Evolutionary conservation across 2,113 vertebrate species (phyloP), one percentile per base, ranked within the genome.

Genomic region (Passer montanus): DNA sequence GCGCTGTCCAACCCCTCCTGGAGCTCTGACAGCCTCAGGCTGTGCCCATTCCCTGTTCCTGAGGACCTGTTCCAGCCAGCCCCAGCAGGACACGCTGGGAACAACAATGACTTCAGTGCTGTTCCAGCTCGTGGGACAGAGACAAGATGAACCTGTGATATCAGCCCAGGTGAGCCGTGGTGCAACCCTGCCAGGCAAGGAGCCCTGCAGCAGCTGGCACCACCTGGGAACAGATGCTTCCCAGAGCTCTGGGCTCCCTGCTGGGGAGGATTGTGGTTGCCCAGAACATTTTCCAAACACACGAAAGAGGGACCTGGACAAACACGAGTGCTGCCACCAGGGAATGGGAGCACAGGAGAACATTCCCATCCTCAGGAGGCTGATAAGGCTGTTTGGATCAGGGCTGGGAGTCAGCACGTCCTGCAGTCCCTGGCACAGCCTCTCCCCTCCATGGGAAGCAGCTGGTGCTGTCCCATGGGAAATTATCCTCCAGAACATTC

Each of bases 171-270:
- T 10, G 74, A 46, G 3, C 39, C 50, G 2, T 0, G 39, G 18
- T 49, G 60, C 75, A 69, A 27, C 12, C 10, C n/a, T 18, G 15
- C 1, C 44, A n/a, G 23, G 76, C 30, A 41, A 0, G 33, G 33
- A 83, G 30, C 70, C 55, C 39, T 30, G 43, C 2, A 60, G 26
- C 50, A 69, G 35, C 70, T 59, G 72, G 44, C 55, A 78, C 13
- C 10, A 4, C 2, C 3, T 0, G 3, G 66, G 35, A 75, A 35
- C 59, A 43, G 41, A 23, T 0, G 1, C 39, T 66, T 70, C 84
- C 62, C 13, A 5, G 58, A 62, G 67, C 41, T 60, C 66, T 56
- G 76, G 53, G 58, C 7, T 46, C 8, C 66, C 59, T 62, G 53
- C 41, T 63, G 64, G 37, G 14, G 19, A 77, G 30, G 22, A 17